phyloP scores from a whole-genome alignment of 1,140 invertebrate genomes.

The Thaumatotibia leucotreta region DNA sequence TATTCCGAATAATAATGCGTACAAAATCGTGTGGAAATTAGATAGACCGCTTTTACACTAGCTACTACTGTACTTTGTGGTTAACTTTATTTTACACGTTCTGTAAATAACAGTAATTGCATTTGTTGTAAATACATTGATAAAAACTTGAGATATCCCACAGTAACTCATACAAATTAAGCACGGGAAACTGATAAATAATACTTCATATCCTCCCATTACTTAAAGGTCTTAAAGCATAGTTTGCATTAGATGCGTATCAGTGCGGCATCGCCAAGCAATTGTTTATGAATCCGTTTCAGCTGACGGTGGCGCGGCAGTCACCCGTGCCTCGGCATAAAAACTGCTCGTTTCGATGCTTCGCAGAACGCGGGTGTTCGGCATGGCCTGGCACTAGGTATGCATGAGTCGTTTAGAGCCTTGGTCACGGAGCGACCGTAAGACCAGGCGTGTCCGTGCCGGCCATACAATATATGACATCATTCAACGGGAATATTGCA shows the following conservation, averaged over 20 bases:
- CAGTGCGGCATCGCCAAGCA: background rate
- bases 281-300: constrained; percentile 9
- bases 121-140: no score
- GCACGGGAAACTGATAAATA: background rate
- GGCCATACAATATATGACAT: constrained; percentile 51
- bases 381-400: constrained; percentile 35
- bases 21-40: constrained; percentile 28
- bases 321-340: constrained; percentile 21
- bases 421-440: constrained; percentile 43
- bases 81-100: background rate
- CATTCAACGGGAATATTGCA: constrained; percentile 26
- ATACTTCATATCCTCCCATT: background rate
- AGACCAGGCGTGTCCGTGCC: constrained; percentile 39
- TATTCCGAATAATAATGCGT: constrained; percentile 56
- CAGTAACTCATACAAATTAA: no score
- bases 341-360: constrained; percentile 15
- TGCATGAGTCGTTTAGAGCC: constrained; percentile 35
- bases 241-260: background rate
- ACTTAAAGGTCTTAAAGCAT: background rate
- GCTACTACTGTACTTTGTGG: background rate
- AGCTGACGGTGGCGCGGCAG: background rate
- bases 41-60: background rate
- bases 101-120: background rate
- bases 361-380: constrained; percentile 31
- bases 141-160: no score